Base-by-base conservation (phyloP, 2,888 invertebrate species). In the Chaitophorus viminalis region DNA sequence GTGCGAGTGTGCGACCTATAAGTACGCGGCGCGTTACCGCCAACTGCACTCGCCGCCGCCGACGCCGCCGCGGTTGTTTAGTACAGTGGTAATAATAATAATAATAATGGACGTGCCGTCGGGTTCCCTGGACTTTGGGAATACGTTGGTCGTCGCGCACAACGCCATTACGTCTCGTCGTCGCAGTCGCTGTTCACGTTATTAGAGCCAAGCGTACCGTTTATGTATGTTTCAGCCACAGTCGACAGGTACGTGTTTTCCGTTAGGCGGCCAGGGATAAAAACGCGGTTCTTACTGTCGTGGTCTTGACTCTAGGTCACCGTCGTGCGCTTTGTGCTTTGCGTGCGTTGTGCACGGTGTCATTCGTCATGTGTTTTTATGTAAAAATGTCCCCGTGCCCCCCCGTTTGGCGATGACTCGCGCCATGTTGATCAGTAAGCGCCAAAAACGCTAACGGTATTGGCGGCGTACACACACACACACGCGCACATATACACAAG, bases 361-460 rank as follows among this genome's bases (percentile, higher is more conserved):
- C 14, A 14, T 82, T 54, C n/a, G 52, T 3, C 31, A 60, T 8
- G 60, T 75, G 72, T 83, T 76, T 39, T 60, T 83, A 75, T 83
- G 75, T 83, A 83, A 74, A 33, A 87, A 68, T 29, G 75, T 65
- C 65, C 82, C 82, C 68, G n/a, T 33, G 29, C 11, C 91, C 92
- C 91, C 91, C 91, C 91, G 91, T 91, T 91, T 91, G 91, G 91
- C 91, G 91, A 36, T 4, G 91, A 90, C 91, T 92, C 92, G 92
- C 92, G 92, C 92, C 92, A 92, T 92, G 92, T 92, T 92, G 92
- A 91, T 89, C 89, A 89, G 89, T 89, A 89, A 90, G 90, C 90
- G 90, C 90, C 90, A 90, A 90, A 90, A 90, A 87, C 86, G 79
- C 72, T 79, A 79, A 86, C 86, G 33, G 86, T 86, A 74, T 74